Conservation (phyloP, 1,140 invertebrate genomes). For the Zaprionus tsacasi region DNA sequence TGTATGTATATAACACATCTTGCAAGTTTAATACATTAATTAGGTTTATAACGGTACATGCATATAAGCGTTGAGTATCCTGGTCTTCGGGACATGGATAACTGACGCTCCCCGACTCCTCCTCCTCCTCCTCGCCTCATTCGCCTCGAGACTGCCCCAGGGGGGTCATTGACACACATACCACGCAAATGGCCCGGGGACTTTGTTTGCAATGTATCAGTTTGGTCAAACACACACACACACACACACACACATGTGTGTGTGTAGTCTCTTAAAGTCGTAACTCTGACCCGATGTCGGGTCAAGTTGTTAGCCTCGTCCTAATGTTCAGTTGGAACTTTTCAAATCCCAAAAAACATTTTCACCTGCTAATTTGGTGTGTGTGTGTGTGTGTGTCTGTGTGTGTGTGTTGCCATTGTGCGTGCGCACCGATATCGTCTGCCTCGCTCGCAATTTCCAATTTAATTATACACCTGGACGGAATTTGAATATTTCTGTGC, state of each 20-base stretch:
- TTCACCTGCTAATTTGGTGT: constrained; percentile 13
- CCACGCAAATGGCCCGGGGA: constrained; percentile 39
- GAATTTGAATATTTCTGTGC: constrained; percentile 68
- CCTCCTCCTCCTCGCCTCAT: background rate
- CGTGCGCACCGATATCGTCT: constrained; percentile 51
- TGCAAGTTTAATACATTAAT: constrained; percentile 79
- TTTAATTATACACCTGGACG: constrained; percentile 77
- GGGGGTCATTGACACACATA: constrained; percentile 77
- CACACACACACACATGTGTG: background rate
- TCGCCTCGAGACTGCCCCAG: constrained; percentile 22
- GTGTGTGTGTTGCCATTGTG: constrained; percentile 42
- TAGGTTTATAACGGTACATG: constrained; percentile 67
- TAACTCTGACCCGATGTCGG: constrained; percentile 16
- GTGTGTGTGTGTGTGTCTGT: constrained; percentile 21
- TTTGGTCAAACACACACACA: constrained; percentile 18
- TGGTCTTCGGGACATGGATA: background rate
- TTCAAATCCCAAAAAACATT: constrained; percentile 42
- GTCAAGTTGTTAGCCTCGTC: constrained; percentile 48
- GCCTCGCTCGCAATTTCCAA: constrained; percentile 47
- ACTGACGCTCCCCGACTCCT: background rate
- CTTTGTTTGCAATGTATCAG: constrained; percentile 39
- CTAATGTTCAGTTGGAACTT: constrained; percentile 46
- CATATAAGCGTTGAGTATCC: constrained; percentile 46
- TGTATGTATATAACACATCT: constrained; percentile 42
- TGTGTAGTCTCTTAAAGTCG: background rate